phyloP scores from a whole-genome alignment of 2,113 vertebrate species.

The Megaptera novaeangliae region DNA sequence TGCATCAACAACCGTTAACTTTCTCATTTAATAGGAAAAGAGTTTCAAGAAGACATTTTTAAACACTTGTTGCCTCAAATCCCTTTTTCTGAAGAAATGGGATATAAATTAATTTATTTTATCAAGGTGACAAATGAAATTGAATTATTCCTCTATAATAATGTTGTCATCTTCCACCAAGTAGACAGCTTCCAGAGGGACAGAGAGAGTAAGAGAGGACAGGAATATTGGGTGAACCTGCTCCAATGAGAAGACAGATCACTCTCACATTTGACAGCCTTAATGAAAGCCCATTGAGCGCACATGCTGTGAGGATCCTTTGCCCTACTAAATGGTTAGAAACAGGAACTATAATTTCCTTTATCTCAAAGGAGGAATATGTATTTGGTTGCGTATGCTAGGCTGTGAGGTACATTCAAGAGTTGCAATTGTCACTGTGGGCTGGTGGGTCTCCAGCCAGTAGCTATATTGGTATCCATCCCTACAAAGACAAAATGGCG shows the following conservation, averaged over 20 bases:
- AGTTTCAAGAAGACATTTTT: neutral
- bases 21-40: neutral
- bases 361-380: neutral
- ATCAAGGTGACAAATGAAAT: neutral
- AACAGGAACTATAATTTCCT: neutral
- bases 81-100: neutral
- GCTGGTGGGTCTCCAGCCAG: neutral
- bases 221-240: neutral
- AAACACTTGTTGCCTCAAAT: neutral
- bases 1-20: neutral
- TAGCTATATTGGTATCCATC: neutral
- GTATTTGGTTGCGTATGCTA: neutral
- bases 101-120: neutral
- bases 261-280: neutral
- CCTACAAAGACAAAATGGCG: neutral
- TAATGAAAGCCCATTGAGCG: neutral
- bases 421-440: neutral
- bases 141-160: neutral
- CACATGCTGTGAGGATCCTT: neutral
- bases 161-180: neutral
- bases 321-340: neutral
- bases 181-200: neutral
- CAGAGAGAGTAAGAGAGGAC: neutral
- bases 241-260: neutral
- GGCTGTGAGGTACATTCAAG: neutral